Percentiles rank a stretch among this genome's conserved stretches.
Evolutionary conservation across 2,888 invertebrate species (phyloP).

Genomic region (Plebejus melissa): DNA sequence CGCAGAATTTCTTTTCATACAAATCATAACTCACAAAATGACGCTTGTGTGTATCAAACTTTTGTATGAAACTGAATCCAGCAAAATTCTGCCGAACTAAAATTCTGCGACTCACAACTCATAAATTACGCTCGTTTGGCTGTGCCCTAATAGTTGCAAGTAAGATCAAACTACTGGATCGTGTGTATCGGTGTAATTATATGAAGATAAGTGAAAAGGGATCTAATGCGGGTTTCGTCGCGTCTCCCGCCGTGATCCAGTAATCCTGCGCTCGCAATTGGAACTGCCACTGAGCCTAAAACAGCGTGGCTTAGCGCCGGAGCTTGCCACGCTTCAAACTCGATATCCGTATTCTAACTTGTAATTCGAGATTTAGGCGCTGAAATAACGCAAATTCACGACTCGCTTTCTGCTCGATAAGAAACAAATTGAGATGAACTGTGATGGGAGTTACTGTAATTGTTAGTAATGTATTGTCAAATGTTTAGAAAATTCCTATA

Average conservation of each 20-base stretch:
- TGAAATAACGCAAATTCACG: conserved; percentile 72
- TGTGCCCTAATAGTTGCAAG: neutral
- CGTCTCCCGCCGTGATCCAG: conserved; percentile 52
- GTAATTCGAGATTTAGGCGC: conserved; percentile 69
- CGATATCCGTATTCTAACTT: conserved; percentile 69
- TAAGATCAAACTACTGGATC: neutral
- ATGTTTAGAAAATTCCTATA: neutral
- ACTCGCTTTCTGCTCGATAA: conserved; percentile 35
- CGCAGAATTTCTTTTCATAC: too few relatives aligned
- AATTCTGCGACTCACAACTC: too few relatives aligned
- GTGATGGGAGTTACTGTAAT: neutral
- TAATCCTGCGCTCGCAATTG: conserved; percentile 70
- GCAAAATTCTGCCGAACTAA: too few relatives aligned
- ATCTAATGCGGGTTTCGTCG: conserved; percentile 66
- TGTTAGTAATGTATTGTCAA: neutral
- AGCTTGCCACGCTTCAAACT: conserved; percentile 50
- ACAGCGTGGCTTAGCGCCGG: conserved; percentile 67
- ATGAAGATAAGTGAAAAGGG: conserved; percentile 63
- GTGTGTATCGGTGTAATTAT: conserved; percentile 38
- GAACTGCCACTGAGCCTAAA: conserved; percentile 67
- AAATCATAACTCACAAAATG: too few relatives aligned
- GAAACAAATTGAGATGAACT: conserved; percentile 10
- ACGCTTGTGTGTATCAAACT: too few relatives aligned
- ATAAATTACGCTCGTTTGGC: too few relatives aligned
- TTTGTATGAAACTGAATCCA: too few relatives aligned